Base-by-base conservation (phyloP, 1,140 invertebrate species). In the Scylla paramamosain region DNA sequence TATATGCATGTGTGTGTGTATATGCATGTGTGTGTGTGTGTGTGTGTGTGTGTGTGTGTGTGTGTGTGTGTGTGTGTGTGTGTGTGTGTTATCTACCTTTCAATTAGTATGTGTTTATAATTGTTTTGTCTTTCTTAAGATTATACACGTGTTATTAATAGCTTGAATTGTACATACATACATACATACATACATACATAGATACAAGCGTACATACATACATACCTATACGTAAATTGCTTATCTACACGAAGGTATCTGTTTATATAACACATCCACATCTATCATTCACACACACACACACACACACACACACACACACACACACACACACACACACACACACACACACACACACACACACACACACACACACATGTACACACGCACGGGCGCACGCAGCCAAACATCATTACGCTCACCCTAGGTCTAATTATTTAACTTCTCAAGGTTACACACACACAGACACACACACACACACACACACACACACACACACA, bases 401-500 rank as follows among this genome's bases (percentile, higher is more conserved):
- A 77, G 6, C 8, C 67, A 77, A 12, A 77, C 67, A 77, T 20
- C 12, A 0, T n/a, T 20, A 77, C 67, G 20, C 25, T 20, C 67
- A n/a, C 25, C 12, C 67, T 20, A 39, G 39, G 39, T 39, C 39
- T 39, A 39, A 39, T 39, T 39, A 6, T 39, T 39, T 6, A 39
- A 39, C 39, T 39, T 39, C 39, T 6, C 67, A 77, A 25, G 12
- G 12, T 59, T 59, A 77, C 67, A 77, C 20, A 77, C 67, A 77
- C 67, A 77, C 67, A 77, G 7, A 77, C 67, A n/a, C 67, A n/a
- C 67, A 77, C 67, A 77, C 25, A 77, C 67, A 77, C 67, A 77
- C 67, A 77, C 67, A 77, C 67, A 77, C 67, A 77, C 67, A 77
- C 67, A n/a, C 67, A 77, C 67, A 77, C n/a, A 88, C 45, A 32